A percentile compares a stretch with the other conserved stretches of the same genome.
These are phyloP conservation scores for Parapsyche elsis DNA, from an alignment of 1,140 invertebrate species.

Conservation along the genomic window DNA sequence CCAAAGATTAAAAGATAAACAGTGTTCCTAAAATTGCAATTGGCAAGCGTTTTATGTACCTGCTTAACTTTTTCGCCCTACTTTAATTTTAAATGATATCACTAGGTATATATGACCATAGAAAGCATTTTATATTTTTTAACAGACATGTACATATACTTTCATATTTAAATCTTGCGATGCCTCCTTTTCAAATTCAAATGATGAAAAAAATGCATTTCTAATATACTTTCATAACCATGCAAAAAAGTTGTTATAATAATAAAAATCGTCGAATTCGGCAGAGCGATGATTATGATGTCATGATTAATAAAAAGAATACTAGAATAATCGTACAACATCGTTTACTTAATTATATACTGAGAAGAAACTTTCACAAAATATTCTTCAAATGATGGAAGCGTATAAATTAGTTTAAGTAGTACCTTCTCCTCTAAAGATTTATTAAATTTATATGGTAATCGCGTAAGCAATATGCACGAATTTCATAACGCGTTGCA, in stretches of 20 bases:
- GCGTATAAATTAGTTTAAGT: not conserved
- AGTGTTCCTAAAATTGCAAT: no score
- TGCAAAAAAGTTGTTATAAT: not conserved
- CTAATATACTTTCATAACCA: not conserved
- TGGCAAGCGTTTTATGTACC: no score
- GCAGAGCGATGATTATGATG: constrained; percentile 13
- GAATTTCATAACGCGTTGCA: not conserved
- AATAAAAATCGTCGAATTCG: not conserved
- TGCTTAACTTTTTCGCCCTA: no score
- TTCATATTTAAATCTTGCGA: no score
- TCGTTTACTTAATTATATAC: constrained; percentile 26
- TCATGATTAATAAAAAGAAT: constrained; percentile 3
- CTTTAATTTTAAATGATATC: no score
- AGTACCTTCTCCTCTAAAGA: not conserved
- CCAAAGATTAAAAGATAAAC: no score
- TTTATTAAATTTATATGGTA: constrained; percentile 4
- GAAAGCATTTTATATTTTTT: no score
- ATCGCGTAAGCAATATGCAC: not conserved
- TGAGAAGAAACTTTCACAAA: constrained; percentile 8
- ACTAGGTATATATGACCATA: no score
- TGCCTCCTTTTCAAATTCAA: not conserved
- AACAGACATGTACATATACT: no score
- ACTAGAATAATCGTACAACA: constrained; percentile 13
- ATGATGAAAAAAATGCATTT: not conserved
- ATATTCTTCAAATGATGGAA: not conserved